Evolutionary conservation across 2,797 vertebrate species (phyloP).

Genomic region (Meriones psammophilus): DNA sequence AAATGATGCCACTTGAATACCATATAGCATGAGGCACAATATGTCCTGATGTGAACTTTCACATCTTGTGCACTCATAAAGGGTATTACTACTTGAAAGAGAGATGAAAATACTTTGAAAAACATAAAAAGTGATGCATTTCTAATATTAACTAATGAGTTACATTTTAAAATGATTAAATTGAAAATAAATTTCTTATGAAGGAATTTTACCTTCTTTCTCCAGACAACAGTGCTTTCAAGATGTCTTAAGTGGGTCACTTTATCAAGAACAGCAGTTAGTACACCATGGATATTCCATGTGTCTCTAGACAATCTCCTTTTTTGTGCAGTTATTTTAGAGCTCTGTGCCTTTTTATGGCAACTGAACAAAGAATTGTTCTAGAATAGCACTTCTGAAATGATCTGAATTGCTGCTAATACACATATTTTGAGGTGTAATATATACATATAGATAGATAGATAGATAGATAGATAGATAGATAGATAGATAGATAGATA

Average conservation of each 20-base stretch:
- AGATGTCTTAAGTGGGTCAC: background rate
- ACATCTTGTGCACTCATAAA: slow-evolving; percentile 10
- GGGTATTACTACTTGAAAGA: background rate
- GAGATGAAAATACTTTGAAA: background rate
- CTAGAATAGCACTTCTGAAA: background rate
- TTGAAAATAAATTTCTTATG: slow-evolving; percentile 20
- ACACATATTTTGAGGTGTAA: background rate
- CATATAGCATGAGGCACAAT: background rate
- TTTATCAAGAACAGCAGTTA: slow-evolving; percentile 18
- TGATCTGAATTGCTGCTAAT: background rate
- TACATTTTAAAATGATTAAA: slow-evolving; percentile 5
- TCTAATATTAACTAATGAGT: slow-evolving; percentile 1
- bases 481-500: too few species aligned
- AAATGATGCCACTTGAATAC: background rate
- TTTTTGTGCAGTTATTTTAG: background rate
- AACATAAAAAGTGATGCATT: background rate
- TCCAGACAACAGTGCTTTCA: background rate
- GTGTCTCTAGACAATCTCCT: background rate
- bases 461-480: too few species aligned
- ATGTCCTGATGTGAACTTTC: slow-evolving; percentile 16
- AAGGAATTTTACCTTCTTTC: background rate
- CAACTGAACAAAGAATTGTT: background rate
- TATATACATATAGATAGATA: too few species aligned
- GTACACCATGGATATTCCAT: background rate
- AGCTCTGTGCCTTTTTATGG: background rate